Conservation (phyloP, 2,113 vertebrate genomes). For the Nibea coibor region DNA sequence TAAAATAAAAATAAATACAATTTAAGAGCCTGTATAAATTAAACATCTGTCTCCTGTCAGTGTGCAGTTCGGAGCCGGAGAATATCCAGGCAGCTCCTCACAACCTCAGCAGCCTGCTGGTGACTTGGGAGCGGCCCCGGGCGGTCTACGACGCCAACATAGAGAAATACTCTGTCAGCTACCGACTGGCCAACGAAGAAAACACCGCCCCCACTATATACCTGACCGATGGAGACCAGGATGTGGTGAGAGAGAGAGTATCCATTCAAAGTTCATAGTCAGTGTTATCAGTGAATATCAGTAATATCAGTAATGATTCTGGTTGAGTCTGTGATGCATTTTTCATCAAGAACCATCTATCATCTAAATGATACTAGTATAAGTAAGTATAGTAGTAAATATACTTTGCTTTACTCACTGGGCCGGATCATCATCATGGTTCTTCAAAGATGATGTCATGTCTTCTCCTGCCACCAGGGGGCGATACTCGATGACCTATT, state of each 20-base stretch:
- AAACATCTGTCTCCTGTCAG: conserved; percentile 73
- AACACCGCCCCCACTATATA: conserved; percentile 84
- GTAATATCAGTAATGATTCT: neutral
- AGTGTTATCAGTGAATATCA: neutral
- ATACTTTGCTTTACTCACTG: too few species aligned
- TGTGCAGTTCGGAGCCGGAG: conserved; percentile 98
- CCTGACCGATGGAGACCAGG: conserved; percentile 98
- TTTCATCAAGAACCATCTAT: neutral
- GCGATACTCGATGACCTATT: conserved; percentile 92
- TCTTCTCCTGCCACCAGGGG: conserved; percentile 84
- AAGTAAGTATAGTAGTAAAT: too few species aligned
- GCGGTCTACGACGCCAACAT: conserved; percentile 93
- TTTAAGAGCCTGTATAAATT: neutral
- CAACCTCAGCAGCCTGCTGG: conserved; percentile 93
- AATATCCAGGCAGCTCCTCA: conserved; percentile 89
- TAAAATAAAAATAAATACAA: neutral
- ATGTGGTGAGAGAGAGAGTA: conserved; percentile 89
- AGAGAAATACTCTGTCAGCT: conserved; percentile 93
- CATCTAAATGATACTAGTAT: neutral
- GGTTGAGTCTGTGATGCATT: neutral
- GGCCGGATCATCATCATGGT: neutral
- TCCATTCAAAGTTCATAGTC: neutral
- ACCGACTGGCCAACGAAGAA: conserved; percentile 83
- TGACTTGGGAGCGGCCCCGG: conserved; percentile 95
- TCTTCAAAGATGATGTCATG: neutral